Conservation (phyloP, 30 jellyfish, hydroid and myxozoan genomes). For the Aurelia sp. region DNA sequence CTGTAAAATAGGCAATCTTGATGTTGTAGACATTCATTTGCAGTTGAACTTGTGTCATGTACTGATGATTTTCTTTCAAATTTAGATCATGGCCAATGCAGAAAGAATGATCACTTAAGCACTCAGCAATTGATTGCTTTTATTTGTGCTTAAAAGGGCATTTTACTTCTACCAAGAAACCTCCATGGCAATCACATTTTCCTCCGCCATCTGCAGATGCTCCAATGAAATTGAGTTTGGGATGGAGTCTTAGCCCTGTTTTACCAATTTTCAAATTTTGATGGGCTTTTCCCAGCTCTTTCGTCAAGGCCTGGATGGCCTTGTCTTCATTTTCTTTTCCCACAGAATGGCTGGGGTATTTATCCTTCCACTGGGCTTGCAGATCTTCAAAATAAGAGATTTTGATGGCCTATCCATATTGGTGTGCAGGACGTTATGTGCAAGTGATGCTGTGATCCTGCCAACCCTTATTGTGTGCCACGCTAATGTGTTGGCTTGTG, state of each 20-base stretch:
- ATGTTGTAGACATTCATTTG: slow-evolving; percentile 28
- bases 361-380: too few species aligned
- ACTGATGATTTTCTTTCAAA: not conserved
- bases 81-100: too few species aligned
- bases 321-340: too few species aligned
- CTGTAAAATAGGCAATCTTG: slow-evolving; percentile 2
- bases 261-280: not conserved
- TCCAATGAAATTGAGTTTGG: slow-evolving; percentile 23
- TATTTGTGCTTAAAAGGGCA: slow-evolving; percentile 15
- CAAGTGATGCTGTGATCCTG: slow-evolving; percentile 27
- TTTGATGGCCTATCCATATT: not conserved
- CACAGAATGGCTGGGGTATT: too few species aligned
- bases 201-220: slow-evolving; percentile 66
- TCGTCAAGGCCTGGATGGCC: too few species aligned
- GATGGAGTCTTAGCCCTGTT: slow-evolving; percentile 18
- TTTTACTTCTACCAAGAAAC: slow-evolving; percentile 24
- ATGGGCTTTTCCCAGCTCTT: too few species aligned
- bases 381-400: not conserved
- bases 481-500: not conserved
- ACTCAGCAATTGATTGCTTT: too few species aligned
- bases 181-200: slow-evolving; percentile 52
- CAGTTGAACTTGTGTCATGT: slow-evolving; percentile 46
- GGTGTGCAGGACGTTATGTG: slow-evolving; percentile 28
- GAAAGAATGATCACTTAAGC: too few species aligned
- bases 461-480: not conserved